Conservation (phyloP, 2,888 invertebrate genomes). For the Hemithea aestivaria region DNA sequence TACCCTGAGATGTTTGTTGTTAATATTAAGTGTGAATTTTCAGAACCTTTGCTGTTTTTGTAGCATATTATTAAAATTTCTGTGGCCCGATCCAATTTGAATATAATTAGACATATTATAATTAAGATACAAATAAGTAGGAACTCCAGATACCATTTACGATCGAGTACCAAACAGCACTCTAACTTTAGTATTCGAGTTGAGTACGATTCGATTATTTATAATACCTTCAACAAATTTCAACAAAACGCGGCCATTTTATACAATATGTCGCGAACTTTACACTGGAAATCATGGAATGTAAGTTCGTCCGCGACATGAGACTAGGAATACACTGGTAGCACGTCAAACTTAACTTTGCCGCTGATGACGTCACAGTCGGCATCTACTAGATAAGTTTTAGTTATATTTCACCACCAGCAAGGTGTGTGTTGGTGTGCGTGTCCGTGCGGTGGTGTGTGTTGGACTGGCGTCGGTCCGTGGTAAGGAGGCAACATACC, state of each 20-base stretch:
- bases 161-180: constrained; percentile 34
- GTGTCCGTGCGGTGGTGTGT: constrained; percentile 57
- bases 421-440: constrained; percentile 65
- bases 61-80: too few species aligned
- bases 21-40: too few species aligned
- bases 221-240: constrained; percentile 31
- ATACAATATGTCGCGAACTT: too few species aligned
- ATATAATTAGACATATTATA: constrained; percentile 25
- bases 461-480: constrained; percentile 67
- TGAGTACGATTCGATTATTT: constrained; percentile 29
- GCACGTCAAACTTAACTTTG: constrained; percentile 6
- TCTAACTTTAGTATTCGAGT: constrained; percentile 57
- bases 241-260: constrained; percentile 23
- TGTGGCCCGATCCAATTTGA: too few species aligned
- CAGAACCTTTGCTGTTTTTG: too few species aligned
- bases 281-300: neutral
- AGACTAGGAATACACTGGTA: constrained; percentile 61
- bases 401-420: constrained; percentile 83
- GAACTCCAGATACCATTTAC: constrained; percentile 71
- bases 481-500: constrained; percentile 76
- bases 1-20: too few species aligned
- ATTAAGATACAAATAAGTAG: constrained; percentile 58
- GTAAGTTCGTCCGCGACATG: constrained; percentile 17
- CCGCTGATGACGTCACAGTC: constrained; percentile 18
- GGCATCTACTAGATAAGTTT: too few species aligned